phyloP scores from a whole-genome alignment of 2,888 invertebrate genomes.

The Oxystoma pomonae region DNA sequence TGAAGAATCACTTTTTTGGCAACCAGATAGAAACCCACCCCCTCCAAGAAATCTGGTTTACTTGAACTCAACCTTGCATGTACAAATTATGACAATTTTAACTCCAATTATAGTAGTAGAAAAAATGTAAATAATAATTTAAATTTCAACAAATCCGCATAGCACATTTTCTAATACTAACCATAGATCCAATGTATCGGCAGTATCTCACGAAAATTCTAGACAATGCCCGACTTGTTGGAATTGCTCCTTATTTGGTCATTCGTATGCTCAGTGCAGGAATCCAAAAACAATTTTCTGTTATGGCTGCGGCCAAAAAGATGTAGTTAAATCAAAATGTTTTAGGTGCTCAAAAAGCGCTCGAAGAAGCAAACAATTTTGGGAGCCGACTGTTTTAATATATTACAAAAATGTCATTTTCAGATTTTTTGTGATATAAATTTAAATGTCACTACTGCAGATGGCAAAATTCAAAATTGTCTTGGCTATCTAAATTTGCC shows the following conservation, averaged over 20 bases:
- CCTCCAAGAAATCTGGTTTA: conserved; percentile 13
- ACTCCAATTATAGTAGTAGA: not conserved
- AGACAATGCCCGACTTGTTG: not conserved
- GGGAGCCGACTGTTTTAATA: no score
- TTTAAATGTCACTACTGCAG: no score
- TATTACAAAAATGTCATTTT: no score
- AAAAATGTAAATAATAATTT: not conserved
- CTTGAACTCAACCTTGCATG: not conserved
- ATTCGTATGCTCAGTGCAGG: not conserved
- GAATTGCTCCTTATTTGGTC: conserved; percentile 1
- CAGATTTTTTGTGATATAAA: no score
- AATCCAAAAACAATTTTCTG: conserved; percentile 3
- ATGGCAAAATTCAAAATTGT: no score
- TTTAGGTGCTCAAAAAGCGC: conserved; percentile 28
- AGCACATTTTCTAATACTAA: not conserved
- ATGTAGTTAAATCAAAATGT: conserved; percentile 29
- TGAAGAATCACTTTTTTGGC: conserved; percentile 3
- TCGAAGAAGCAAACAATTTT: conserved; percentile 27
- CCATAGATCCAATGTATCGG: not conserved
- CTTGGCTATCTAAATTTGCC: no score
- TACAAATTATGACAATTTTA: not conserved
- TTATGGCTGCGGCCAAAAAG: conserved; percentile 6
- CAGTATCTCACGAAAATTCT: not conserved
- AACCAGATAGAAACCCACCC: conserved; percentile 24
- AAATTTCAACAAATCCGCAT: not conserved